These are phyloP conservation scores for Empis stercorea DNA, from an alignment of 2,888 invertebrate species.

Conservation along the genomic window DNA sequence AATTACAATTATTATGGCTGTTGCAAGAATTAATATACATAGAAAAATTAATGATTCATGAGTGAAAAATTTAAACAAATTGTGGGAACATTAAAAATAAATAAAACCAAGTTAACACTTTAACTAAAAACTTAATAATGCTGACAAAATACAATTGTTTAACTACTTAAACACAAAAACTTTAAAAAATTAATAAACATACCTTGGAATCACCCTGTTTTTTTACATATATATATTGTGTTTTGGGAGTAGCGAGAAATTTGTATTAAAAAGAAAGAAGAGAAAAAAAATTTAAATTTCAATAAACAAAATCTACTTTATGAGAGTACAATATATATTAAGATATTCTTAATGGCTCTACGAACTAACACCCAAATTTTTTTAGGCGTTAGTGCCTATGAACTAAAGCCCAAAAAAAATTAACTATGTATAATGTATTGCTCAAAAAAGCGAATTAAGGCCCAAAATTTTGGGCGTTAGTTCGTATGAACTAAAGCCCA, in stretches of 20 bases:
- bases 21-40: too few relatives aligned
- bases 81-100: constrained; percentile 2
- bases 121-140: not conserved
- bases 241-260: constrained; percentile 11
- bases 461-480: too few relatives aligned
- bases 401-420: too few relatives aligned
- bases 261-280: constrained; percentile 13
- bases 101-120: constrained; percentile 2
- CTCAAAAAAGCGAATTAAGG: too few relatives aligned
- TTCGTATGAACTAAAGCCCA: too few relatives aligned
- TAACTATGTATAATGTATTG: too few relatives aligned
- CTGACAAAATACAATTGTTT: not conserved
- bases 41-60: too few relatives aligned
- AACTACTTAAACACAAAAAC: not conserved
- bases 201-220: constrained; percentile 33
- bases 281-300: constrained; percentile 13
- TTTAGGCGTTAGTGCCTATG: too few relatives aligned
- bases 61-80: not conserved
- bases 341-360: too few relatives aligned
- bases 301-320: constrained; percentile 13
- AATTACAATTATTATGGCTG: too few relatives aligned
- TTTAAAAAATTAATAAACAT: constrained; percentile 18
- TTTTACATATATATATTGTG: constrained; percentile 7
- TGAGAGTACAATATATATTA: too few relatives aligned
- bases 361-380: too few relatives aligned